phyloP scores from a whole-genome alignment of 2,113 vertebrate genomes.

The Tautogolabrus adspersus region DNA sequence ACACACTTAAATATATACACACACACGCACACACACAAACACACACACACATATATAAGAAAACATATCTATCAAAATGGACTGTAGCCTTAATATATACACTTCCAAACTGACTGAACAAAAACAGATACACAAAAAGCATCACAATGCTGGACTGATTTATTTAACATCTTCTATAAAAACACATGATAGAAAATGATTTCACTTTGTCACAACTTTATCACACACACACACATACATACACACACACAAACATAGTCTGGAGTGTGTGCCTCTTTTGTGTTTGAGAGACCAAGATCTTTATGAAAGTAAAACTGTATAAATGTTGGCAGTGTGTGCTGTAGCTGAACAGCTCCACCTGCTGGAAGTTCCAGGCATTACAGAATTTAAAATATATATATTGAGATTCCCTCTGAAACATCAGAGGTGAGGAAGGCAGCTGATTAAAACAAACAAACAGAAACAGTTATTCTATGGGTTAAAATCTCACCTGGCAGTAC shows the following conservation, averaged over 20 bases:
- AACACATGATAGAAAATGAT: conserved; percentile 22
- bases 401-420: neutral
- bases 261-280: too few relatives aligned
- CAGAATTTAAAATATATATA: neutral
- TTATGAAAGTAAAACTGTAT: neutral
- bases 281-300: neutral
- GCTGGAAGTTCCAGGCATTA: neutral
- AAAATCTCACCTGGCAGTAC: neutral
- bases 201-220: neutral
- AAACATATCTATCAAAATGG: too few relatives aligned
- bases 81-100: too few relatives aligned
- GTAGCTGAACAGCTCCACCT: conserved; percentile 18
- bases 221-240: neutral
- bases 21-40: too few relatives aligned
- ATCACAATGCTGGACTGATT: conserved; percentile 16
- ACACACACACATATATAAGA: too few relatives aligned
- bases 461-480: neutral
- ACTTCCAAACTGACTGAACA: too few relatives aligned
- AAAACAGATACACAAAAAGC: neutral
- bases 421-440: neutral
- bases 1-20: too few relatives aligned
- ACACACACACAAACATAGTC: too few relatives aligned
- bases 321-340: neutral
- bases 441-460: neutral
- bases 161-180: conserved; percentile 41